These are phyloP conservation scores for Leptinotarsa juncta DNA, from an alignment of 2,888 invertebrate genomes.

Conservation along the genomic window DNA sequence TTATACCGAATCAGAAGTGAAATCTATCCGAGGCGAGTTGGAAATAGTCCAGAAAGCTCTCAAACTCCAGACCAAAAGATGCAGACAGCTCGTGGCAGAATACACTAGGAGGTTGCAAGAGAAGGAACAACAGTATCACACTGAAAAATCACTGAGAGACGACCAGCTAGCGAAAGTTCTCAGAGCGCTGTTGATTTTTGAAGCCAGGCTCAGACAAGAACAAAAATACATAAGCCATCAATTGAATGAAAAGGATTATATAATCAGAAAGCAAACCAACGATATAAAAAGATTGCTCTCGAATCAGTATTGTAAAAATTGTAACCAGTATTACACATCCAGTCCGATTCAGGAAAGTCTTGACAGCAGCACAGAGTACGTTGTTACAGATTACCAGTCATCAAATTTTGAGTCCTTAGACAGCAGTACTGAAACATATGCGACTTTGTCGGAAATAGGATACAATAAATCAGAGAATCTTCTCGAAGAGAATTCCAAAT, in stretches of 20 bases:
- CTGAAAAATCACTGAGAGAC: conserved; percentile 74
- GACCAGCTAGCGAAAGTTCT: conserved; percentile 79
- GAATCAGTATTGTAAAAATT: conserved; percentile 65
- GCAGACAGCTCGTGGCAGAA: conserved; percentile 76
- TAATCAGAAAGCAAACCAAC: conserved; percentile 76
- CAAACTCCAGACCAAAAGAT: conserved; percentile 74
- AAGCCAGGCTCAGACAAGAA: conserved; percentile 78
- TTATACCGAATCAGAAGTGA: conserved; percentile 71
- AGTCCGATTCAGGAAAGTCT: conserved; percentile 60
- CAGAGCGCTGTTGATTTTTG: conserved; percentile 77
- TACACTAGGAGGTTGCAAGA: conserved; percentile 72
- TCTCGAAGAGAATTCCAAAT: conserved; percentile 46
- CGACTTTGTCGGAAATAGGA: conserved; percentile 60
- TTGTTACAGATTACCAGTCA: conserved; percentile 62
- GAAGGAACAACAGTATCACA: conserved; percentile 71
- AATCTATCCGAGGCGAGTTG: conserved; percentile 73
- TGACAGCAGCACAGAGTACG: conserved; percentile 64
- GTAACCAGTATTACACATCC: conserved; percentile 61
- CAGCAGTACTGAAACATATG: conserved; percentile 64
- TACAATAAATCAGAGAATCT: conserved; percentile 53
- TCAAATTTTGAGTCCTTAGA: conserved; percentile 64
- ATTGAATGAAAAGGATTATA: conserved; percentile 77
- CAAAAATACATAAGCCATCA: conserved; percentile 78
- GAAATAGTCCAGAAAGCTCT: conserved; percentile 76
- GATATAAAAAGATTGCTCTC: conserved; percentile 76